These are phyloP conservation scores for Hartigia nigra DNA, from an alignment of 2,888 invertebrate species.

Conservation along the genomic window DNA sequence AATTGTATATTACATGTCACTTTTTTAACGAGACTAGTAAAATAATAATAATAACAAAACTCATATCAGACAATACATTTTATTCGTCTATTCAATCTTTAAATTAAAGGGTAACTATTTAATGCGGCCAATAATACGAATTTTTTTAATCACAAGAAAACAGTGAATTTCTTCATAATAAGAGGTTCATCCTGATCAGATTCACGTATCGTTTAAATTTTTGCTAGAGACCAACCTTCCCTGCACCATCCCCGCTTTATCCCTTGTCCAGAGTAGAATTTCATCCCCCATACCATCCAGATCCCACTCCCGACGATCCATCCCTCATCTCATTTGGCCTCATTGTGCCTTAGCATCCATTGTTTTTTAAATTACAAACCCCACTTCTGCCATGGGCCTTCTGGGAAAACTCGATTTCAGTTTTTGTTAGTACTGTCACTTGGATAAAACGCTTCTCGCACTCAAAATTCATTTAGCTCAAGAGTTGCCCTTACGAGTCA, in stretches of 20 bases:
- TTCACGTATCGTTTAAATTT: constrained; percentile 51
- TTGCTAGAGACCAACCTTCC: constrained; percentile 50
- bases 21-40: too few species aligned
- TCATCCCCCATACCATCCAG: constrained; percentile 48
- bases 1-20: background rate
- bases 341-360: constrained; percentile 63
- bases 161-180: background rate
- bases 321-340: constrained; percentile 65
- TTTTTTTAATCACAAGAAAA: background rate
- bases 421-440: constrained; percentile 58
- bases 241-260: constrained; percentile 46
- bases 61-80: background rate
- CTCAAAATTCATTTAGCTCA: constrained; percentile 44
- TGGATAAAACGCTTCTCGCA: constrained; percentile 56
- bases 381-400: constrained; percentile 51
- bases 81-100: background rate
- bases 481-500: constrained; percentile 23
- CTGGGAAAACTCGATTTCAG: constrained; percentile 58
- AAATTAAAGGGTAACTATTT: background rate
- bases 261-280: constrained; percentile 60
- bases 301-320: constrained; percentile 51
- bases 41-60: too few species aligned
- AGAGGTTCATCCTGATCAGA: constrained; percentile 30
- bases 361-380: constrained; percentile 65
- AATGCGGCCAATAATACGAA: background rate